These are phyloP conservation scores for Tachina lurida DNA, from an alignment of 2,888 invertebrate genomes.

Conservation along the genomic window DNA sequence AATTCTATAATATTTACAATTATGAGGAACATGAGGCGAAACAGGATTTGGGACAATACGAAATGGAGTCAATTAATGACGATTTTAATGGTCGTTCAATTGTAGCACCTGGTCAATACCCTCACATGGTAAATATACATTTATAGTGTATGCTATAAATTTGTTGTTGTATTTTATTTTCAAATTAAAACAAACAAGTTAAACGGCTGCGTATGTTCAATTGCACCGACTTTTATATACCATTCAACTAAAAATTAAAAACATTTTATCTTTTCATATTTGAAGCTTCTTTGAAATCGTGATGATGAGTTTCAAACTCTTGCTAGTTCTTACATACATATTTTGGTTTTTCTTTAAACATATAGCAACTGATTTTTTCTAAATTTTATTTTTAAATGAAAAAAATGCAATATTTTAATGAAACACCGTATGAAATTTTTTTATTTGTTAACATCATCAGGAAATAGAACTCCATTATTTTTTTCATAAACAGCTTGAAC, in stretches of 20 bases:
- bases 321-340: too few relatives aligned
- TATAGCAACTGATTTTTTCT: too few relatives aligned
- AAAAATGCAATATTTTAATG: too few relatives aligned
- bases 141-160: background rate
- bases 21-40: conserved; percentile 68
- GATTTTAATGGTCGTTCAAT: conserved; percentile 78
- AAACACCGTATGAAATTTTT: too few relatives aligned
- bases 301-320: too few relatives aligned
- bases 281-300: too few relatives aligned
- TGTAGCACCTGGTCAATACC: conserved; percentile 78
- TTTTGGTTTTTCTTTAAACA: too few relatives aligned
- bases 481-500: too few relatives aligned
- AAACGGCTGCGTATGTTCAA: background rate
- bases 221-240: background rate
- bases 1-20: conserved; percentile 73
- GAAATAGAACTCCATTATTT: too few relatives aligned
- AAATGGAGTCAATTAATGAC: conserved; percentile 71
- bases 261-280: too few relatives aligned
- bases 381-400: too few relatives aligned
- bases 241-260: background rate
- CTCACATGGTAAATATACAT: conserved; percentile 77
- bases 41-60: conserved; percentile 70
- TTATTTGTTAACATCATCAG: too few relatives aligned
- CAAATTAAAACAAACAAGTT: conserved; percentile 9
- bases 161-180: conserved; percentile 24